phyloP scores from a whole-genome alignment of 2,113 vertebrate genomes.

The Butorides virescens region DNA sequence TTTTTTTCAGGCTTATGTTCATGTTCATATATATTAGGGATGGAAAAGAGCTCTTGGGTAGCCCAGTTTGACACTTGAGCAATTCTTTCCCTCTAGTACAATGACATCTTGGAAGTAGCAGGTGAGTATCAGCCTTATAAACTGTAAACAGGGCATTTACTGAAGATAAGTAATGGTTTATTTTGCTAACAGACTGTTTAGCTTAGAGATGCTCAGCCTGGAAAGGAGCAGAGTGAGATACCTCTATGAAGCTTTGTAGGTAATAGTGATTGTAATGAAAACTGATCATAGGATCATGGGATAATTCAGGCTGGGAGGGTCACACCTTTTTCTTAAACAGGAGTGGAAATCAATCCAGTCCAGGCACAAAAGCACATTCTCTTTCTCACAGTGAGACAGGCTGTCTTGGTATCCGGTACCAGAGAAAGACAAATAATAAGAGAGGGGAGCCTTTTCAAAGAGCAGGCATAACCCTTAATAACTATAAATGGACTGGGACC shows the following conservation, averaged over 20 bases:
- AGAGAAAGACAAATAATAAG: conserved; percentile 15
- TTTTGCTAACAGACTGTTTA: background rate
- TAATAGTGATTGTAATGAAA: background rate
- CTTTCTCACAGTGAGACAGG: background rate
- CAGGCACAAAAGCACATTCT: background rate
- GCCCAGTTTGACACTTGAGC: background rate
- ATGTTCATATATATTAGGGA: background rate
- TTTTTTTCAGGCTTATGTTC: background rate
- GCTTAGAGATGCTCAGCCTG: background rate
- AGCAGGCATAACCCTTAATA: conserved; percentile 3
- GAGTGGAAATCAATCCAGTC: background rate
- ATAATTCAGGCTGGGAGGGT: background rate
- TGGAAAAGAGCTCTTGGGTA: background rate
- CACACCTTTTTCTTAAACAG: background rate
- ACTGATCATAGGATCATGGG: background rate
- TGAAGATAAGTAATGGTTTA: background rate
- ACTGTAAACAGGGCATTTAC: background rate
- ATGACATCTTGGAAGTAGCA: background rate
- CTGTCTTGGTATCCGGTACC: background rate
- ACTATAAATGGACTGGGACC: background rate
- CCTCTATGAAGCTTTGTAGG: background rate
- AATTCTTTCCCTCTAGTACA: background rate
- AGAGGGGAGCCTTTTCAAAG: background rate
- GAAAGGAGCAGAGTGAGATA: background rate
- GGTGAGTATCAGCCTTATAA: background rate